phyloP scores from a whole-genome alignment of 2,113 vertebrate species.

The Odobenus rosmarus region DNA sequence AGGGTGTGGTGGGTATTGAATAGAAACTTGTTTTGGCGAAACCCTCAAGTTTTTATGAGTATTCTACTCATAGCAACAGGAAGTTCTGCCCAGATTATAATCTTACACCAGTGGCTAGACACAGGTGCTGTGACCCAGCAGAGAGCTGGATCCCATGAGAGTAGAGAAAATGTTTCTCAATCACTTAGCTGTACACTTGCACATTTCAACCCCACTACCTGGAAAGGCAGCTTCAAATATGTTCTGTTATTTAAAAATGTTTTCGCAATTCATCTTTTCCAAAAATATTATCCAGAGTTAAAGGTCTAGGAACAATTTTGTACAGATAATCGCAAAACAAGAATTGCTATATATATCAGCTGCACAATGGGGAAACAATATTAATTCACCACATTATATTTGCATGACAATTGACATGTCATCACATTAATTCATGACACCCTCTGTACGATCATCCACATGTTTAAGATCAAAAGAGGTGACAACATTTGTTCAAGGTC shows the following conservation, averaged over 20 bases:
- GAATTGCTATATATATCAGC: neutral
- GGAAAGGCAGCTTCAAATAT: neutral
- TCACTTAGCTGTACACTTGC: neutral
- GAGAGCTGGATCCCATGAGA: neutral
- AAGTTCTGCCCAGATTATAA: neutral
- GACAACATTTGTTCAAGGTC: neutral
- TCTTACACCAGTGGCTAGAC: neutral
- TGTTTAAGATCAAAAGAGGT: neutral
- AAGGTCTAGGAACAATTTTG: neutral
- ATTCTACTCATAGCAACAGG: neutral
- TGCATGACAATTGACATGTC: neutral
- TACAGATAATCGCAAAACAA: neutral
- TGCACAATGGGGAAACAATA: neutral
- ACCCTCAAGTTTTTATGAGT: too few relatives aligned
- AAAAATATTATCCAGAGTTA: neutral
- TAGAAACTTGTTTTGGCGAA: neutral
- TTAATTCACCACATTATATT: neutral
- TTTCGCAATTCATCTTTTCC: neutral
- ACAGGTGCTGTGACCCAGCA: neutral
- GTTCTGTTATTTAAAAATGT: neutral
- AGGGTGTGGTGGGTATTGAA: neutral
- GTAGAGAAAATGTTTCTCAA: neutral
- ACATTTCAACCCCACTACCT: neutral
- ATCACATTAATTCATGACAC: neutral
- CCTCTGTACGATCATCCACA: neutral